Conservation (phyloP, 92 coral and sea anemone species). For the Bergia sp. region DNA sequence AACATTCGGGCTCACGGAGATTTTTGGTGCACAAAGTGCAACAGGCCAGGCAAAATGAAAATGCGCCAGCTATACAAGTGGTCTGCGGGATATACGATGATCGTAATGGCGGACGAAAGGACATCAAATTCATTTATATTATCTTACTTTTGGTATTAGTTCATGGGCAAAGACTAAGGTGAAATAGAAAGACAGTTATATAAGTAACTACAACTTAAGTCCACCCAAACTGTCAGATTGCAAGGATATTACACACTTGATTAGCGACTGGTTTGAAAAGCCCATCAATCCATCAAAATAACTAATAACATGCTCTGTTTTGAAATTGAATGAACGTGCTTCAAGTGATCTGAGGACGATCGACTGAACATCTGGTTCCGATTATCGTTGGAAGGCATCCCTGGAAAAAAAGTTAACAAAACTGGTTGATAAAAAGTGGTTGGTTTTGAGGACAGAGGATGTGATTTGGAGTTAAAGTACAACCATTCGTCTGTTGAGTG, state of each 20-base stretch:
- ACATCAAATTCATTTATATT: not conserved
- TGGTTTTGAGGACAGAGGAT: not conserved
- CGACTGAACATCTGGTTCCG: not conserved
- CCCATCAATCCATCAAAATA: not conserved
- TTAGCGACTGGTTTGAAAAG: not conserved
- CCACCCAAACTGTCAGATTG: not conserved
- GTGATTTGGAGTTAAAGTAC: not conserved
- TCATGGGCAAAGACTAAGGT: not conserved
- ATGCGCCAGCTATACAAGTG: slow-evolving; percentile 13
- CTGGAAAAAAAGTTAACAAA: not conserved
- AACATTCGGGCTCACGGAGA: too few relatives aligned
- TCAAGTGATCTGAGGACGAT: not conserved
- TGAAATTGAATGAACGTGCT: not conserved
- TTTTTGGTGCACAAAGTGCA: too few relatives aligned
- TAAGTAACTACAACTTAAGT: not conserved
- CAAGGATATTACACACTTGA: not conserved
- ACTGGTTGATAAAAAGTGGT: not conserved
- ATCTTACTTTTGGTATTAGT: not conserved
- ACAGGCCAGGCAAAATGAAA: too few relatives aligned
- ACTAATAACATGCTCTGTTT: not conserved
- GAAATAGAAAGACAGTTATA: not conserved
- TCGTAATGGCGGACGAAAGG: slow-evolving; percentile 3
- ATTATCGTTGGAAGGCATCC: not conserved
- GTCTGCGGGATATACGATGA: slow-evolving; percentile 11
- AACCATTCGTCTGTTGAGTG: not conserved